phyloP scores from a whole-genome alignment of 2,888 invertebrate species.

The Yponomeuta cagnagella region DNA sequence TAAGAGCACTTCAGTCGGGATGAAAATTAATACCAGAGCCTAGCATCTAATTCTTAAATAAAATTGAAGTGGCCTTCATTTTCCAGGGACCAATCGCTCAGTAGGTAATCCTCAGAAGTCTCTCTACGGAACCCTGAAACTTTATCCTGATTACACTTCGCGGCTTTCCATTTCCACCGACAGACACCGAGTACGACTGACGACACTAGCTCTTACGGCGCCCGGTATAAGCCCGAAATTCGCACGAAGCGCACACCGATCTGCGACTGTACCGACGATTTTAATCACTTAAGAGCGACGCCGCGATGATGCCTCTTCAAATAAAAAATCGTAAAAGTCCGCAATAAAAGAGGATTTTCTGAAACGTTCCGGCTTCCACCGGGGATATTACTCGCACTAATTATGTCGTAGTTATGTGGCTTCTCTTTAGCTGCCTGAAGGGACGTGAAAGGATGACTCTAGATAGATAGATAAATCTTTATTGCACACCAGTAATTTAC shows the following conservation, averaged over 20 bases:
- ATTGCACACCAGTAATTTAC: too few species aligned
- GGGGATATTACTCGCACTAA: too few species aligned
- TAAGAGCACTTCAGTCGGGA: too few species aligned
- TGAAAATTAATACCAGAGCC: not conserved
- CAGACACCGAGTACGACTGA: not conserved
- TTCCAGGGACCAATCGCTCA: not conserved
- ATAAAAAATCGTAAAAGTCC: constrained; percentile 22
- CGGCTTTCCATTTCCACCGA: not conserved
- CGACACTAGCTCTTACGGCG: not conserved
- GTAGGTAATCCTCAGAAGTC: not conserved
- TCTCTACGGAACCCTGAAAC: not conserved
- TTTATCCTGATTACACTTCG: not conserved
- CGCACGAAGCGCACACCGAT: not conserved
- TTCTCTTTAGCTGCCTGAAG: too few species aligned
- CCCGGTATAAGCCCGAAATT: not conserved
- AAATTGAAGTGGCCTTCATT: not conserved
- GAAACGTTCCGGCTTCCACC: too few species aligned
- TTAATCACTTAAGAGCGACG: constrained; percentile 66
- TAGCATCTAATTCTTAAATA: not conserved
- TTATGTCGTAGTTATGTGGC: too few species aligned
- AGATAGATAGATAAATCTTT: too few species aligned
- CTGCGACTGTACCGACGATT: constrained; percentile 46
- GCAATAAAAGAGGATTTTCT: constrained; percentile 22
- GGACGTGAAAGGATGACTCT: too few species aligned
- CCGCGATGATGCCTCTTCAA: constrained; percentile 30